Evolutionary conservation across 2,888 invertebrate species (phyloP).

Genomic region (Andrena praecox): DNA sequence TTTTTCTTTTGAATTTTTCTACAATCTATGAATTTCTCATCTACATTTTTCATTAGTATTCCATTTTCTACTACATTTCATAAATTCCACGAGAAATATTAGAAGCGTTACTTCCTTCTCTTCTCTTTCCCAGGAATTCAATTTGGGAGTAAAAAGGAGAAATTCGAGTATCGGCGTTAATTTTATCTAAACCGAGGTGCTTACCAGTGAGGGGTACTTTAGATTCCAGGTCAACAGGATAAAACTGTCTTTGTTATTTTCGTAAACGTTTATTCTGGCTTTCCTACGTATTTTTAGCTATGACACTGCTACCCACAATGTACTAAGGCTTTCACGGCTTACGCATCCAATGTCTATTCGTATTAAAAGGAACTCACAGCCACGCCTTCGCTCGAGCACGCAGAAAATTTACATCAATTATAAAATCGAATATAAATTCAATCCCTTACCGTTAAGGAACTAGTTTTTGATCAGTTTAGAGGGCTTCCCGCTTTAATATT

Average conservation of each 20-base stretch:
- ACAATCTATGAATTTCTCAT: neutral
- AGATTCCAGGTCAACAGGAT: conserved; percentile 56
- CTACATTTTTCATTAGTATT: neutral
- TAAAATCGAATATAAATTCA: too few relatives aligned
- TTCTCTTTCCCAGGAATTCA: neutral
- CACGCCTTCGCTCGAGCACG: neutral
- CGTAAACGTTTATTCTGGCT: conserved; percentile 56
- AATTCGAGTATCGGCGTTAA: conserved; percentile 27
- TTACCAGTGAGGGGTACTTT: conserved; percentile 25
- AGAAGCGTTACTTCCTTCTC: neutral
- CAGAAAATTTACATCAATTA: too few relatives aligned
- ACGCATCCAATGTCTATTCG: neutral
- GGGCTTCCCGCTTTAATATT: too few relatives aligned
- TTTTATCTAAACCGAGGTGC: conserved; percentile 31
- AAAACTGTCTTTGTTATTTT: conserved; percentile 64
- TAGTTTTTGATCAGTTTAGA: too few relatives aligned
- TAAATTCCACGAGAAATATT: neutral
- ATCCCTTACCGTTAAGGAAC: too few relatives aligned
- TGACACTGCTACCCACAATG: conserved; percentile 43
- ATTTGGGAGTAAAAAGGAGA: neutral
- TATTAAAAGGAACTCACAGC: conserved; percentile 2
- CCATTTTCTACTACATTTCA: neutral
- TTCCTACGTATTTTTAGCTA: conserved; percentile 46
- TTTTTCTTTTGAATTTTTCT: too few relatives aligned
- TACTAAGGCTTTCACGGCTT: conserved; percentile 10